Conservation (phyloP, 2,888 invertebrate species). For the Ectropis crepuscularia region DNA sequence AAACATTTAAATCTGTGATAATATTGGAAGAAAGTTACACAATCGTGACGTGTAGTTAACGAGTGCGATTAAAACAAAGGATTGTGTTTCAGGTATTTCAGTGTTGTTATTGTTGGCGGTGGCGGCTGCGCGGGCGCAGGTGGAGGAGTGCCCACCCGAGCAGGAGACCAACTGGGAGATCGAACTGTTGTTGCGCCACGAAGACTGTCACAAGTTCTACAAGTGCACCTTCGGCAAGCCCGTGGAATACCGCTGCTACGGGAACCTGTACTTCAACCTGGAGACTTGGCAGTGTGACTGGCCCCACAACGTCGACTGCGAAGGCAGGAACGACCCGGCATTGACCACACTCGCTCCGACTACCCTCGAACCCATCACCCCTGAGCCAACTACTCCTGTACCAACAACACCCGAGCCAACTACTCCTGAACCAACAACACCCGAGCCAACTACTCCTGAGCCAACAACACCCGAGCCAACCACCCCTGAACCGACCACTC, state of each 20-base stretch:
- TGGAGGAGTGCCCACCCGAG: slow-evolving; percentile 61
- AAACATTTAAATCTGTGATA: slow-evolving; percentile 1
- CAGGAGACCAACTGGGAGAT: slow-evolving; percentile 63
- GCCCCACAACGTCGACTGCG: slow-evolving; percentile 85
- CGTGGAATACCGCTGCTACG: slow-evolving; percentile 83
- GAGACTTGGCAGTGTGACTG: slow-evolving; percentile 85
- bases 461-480: slow-evolving; percentile 28
- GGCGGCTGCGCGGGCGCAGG: slow-evolving; percentile 48
- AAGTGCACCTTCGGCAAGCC: slow-evolving; percentile 87
- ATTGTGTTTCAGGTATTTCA: slow-evolving; percentile 47
- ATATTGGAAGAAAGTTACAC: not conserved
- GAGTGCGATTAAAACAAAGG: not conserved
- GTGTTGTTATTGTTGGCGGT: slow-evolving; percentile 49
- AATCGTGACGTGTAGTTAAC: slow-evolving; percentile 10
- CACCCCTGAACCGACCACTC: slow-evolving; percentile 18
- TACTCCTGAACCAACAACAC: slow-evolving; percentile 28
- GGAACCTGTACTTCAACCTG: slow-evolving; percentile 83
- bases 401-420: slow-evolving; percentile 28
- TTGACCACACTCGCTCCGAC: slow-evolving; percentile 30
- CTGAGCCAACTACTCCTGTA: slow-evolving; percentile 1
- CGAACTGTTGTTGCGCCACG: slow-evolving; percentile 82
- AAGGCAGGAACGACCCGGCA: slow-evolving; percentile 60
- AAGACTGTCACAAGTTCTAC: slow-evolving; percentile 86
- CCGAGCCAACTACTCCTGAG: slow-evolving; percentile 16
- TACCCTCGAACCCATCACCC: slow-evolving; percentile 14